Evolutionary conservation across 2,113 vertebrate genomes (phyloP).

Genomic region (Neolamprologus sp.): DNA sequence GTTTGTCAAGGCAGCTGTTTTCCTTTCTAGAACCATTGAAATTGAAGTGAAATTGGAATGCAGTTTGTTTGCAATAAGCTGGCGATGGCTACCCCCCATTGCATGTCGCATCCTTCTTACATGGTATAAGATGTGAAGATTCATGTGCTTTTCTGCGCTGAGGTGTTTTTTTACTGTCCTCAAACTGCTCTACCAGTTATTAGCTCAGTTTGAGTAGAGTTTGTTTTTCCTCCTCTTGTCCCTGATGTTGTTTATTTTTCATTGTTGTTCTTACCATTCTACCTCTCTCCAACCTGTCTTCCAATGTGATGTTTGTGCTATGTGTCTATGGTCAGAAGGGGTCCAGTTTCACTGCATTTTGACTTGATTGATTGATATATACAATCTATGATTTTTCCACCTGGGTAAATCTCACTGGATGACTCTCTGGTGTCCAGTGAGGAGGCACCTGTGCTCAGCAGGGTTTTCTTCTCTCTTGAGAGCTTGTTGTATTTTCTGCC

Average conservation of each 20-base stretch:
- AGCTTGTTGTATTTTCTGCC: neutral
- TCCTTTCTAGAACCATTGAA: neutral
- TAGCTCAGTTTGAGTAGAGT: neutral
- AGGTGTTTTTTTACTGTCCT: neutral
- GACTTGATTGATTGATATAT: neutral
- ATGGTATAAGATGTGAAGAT: neutral
- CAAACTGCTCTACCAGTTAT: neutral
- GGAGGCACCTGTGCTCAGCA: fast-evolving
- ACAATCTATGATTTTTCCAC: no score
- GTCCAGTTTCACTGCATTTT: neutral
- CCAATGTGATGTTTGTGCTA: neutral
- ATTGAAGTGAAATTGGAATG: neutral
- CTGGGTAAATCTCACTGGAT: neutral
- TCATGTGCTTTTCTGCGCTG: neutral
- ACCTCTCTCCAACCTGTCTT: neutral
- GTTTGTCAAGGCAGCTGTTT: neutral
- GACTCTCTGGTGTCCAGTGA: fast-evolving
- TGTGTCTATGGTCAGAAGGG: neutral
- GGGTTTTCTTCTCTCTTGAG: neutral
- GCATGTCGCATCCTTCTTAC: neutral
- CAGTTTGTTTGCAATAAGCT: neutral
- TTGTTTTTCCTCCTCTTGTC: neutral
- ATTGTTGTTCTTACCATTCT: neutral
- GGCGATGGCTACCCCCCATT: neutral
- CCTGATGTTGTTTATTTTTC: neutral